A percentile compares a stretch with the other conserved stretches of the same genome.
Conservation (phyloP, 2,113 vertebrate genomes). For the Malurus melanocephalus region DNA sequence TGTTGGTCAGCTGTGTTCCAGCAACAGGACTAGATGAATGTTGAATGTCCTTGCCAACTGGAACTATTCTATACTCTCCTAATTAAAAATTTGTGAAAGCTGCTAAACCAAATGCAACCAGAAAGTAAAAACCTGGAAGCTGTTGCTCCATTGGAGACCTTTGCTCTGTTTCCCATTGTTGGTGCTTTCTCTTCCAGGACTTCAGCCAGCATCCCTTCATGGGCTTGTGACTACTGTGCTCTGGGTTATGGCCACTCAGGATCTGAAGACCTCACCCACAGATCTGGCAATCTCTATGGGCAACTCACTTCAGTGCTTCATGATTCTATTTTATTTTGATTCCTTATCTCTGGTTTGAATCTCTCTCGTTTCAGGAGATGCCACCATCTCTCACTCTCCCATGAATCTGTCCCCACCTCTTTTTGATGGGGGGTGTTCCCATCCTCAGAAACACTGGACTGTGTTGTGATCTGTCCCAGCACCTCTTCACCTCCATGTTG, state of each 20-base stretch:
- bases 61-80: background rate
- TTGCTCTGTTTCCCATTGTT: background rate
- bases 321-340: background rate
- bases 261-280: background rate
- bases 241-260: too few species aligned
- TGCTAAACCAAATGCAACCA: background rate
- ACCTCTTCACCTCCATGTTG: background rate
- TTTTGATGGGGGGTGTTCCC: background rate
- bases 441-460: background rate
- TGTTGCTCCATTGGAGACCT: background rate
- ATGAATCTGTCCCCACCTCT: background rate
- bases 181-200: background rate
- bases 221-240: background rate
- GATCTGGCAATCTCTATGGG: background rate
- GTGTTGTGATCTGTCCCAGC: background rate
- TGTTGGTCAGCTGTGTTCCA: background rate
- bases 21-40: background rate
- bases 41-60: background rate
- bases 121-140: background rate
- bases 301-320: rapidly evolving
- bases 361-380: background rate
- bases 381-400: background rate
- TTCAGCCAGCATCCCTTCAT: rapidly evolving
- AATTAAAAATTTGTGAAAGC: background rate
- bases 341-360: background rate